Evolutionary conservation across 2,888 invertebrate species (phyloP), one percentile per base, ranked within the genome.

Genomic region (Trissolcus brochymenae): DNA sequence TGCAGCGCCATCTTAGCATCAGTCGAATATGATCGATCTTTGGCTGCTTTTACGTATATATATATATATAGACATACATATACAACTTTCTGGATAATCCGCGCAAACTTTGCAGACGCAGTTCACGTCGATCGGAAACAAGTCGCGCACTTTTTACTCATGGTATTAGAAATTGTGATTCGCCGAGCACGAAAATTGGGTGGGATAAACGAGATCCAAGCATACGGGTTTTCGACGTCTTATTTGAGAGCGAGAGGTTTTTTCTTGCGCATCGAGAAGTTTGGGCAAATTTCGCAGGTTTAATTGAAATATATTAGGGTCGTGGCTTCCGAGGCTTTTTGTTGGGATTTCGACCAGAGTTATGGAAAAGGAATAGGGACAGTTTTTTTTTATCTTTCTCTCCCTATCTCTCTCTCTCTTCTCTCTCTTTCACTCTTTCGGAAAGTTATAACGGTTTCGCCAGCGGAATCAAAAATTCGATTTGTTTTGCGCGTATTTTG

Each of bases 1-100:
- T 53, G 35, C 61, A 61, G 41, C 70, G 43, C 50, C 53, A 71
- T 64, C 71, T 62, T 64, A 71, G 46, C 46, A 9, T 14, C 43
- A 35, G 43, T 40, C 65, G 40, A 40, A 40, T 29, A 49, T 49
- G 56, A 66, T 66, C 66, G 56, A 65, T 66, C 50, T 29, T 6
- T 54, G 35, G 35, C 35, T 61, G 19, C 7, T 16, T 35, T 59
- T 25, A 51, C 50, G 14, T n/a, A 54, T 53, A 62, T 35, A 35
- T 35, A 35, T 35, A 54, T 53, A 62, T 35, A 35, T 35, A 35
- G 6, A 51, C 50, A 9, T n/a, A 54, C 43, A 62, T 35, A 35
- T 35, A 35, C 9, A 16, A 51, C 19, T 65, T 56, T 55, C 14
- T 17, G 40, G 19, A 49, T 65, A 56, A 55, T 64, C 64, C 56